Evolutionary conservation across 92 coral and sea anemone genomes (phyloP).

Genomic region (Porites rus): DNA sequence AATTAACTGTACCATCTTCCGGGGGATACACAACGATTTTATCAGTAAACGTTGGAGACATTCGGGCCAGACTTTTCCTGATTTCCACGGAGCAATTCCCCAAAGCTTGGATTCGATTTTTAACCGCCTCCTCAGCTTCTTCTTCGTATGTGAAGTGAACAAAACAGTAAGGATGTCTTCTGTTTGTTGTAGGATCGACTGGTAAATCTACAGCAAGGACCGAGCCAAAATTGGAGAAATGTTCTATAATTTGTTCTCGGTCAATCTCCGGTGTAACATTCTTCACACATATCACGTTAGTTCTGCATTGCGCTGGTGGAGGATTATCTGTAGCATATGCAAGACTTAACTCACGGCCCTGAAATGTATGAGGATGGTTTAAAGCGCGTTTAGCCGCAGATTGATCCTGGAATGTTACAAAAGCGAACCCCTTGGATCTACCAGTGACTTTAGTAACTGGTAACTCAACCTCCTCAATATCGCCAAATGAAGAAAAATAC

Average conservation of each 20-base stretch:
- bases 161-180: conserved; percentile 55
- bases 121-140: conserved; percentile 26
- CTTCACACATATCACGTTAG: conserved; percentile 35
- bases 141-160: conserved; percentile 54
- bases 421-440: conserved; percentile 55
- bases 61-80: conserved; percentile 28
- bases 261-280: conserved; percentile 32
- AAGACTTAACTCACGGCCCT: background rate
- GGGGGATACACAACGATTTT: conserved; percentile 46
- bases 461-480: conserved; percentile 23
- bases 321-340: background rate
- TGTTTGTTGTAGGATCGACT: background rate
- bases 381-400: conserved; percentile 40
- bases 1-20: conserved; percentile 51
- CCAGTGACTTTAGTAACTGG: conserved; percentile 34
- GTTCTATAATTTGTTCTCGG: conserved; percentile 27
- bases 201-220: conserved; percentile 30
- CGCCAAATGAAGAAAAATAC: conserved; percentile 53
- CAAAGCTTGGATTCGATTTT: conserved; percentile 21
- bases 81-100: conserved; percentile 22
- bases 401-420: conserved; percentile 47
- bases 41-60: conserved; percentile 43
- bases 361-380: background rate
- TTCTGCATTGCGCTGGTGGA: background rate
- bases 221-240: conserved; percentile 59